Percentiles rank a stretch among this genome's conserved stretches.
Evolutionary conservation across 2,888 invertebrate genomes (phyloP).

Genomic region (Diplazon laetatorius): DNA sequence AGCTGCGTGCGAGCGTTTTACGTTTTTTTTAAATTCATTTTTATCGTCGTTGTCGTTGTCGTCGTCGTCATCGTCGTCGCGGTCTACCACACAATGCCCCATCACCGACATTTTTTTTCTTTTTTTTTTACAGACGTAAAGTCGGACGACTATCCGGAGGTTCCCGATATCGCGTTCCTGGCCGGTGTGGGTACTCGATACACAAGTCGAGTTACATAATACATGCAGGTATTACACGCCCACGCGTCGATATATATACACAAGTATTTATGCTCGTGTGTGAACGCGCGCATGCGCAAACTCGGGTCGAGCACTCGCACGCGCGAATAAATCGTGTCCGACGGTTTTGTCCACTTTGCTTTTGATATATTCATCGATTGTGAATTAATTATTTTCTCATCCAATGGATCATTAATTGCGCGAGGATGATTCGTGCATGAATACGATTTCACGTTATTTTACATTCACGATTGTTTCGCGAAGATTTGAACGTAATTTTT

Average conservation of each 20-base stretch:
- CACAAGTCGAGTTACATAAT: slow-evolving; percentile 64
- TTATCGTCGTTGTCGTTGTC: slow-evolving; percentile 64
- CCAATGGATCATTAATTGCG: too few relatives aligned
- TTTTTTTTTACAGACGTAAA: slow-evolving; percentile 26
- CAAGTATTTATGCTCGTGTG: neutral
- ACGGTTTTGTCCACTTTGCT: slow-evolving; percentile 1
- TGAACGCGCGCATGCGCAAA: neutral
- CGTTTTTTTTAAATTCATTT: too few relatives aligned
- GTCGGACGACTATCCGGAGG: slow-evolving; percentile 68
- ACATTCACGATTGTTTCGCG: too few relatives aligned
- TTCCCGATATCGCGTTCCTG: slow-evolving; percentile 66
- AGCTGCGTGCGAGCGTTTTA: slow-evolving; percentile 52
- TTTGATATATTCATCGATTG: neutral
- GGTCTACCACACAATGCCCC: slow-evolving; percentile 69
- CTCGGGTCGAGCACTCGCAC: neutral
- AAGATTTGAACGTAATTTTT: too few relatives aligned
- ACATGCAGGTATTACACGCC: neutral
- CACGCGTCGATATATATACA: neutral
- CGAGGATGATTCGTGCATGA: too few relatives aligned
- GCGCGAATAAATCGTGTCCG: neutral
- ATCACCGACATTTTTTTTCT: slow-evolving; percentile 57
- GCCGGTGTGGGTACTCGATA: slow-evolving; percentile 73
- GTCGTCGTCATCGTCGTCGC: neutral
- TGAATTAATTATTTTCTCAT: too few relatives aligned
- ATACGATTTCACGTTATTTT: too few relatives aligned